Evolutionary conservation across 2,113 vertebrate genomes (phyloP).

Genomic region (Grus americana): DNA sequence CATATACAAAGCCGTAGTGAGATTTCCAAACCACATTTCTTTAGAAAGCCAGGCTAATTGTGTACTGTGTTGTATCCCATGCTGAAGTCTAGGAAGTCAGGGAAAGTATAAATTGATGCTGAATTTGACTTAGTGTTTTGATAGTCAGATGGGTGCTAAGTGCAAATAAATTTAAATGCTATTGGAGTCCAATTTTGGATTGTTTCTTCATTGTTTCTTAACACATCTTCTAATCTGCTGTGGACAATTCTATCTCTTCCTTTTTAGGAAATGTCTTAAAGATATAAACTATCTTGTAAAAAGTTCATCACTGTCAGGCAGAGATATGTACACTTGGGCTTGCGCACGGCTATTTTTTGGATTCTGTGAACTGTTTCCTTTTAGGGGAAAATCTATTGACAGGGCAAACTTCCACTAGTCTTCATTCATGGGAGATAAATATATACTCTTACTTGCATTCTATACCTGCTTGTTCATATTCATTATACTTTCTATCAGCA

Average conservation of each 20-base stretch:
- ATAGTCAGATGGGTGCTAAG: neutral
- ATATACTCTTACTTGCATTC: neutral
- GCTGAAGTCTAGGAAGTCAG: neutral
- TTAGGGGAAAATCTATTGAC: conserved; percentile 52
- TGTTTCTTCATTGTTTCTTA: conserved; percentile 52
- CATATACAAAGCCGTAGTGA: neutral
- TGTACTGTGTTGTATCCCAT: neutral
- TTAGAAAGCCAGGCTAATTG: neutral
- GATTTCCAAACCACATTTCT: neutral
- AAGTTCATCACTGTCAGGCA: conserved; percentile 51
- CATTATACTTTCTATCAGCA: neutral
- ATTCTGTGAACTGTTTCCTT: conserved; percentile 65
- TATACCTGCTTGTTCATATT: neutral
- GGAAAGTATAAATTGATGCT: neutral
- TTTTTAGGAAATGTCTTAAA: conserved; percentile 67
- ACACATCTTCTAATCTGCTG: conserved; percentile 19
- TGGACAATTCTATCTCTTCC: conserved; percentile 35
- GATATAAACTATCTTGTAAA: conserved; percentile 58
- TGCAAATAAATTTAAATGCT: neutral
- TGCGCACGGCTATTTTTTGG: conserved; percentile 37
- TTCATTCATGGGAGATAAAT: neutral
- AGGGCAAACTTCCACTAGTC: conserved; percentile 5
- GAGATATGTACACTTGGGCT: conserved; percentile 41
- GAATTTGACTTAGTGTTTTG: neutral
- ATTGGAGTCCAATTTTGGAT: neutral